These are phyloP conservation scores for Eristalis pertinax DNA, from an alignment of 2,888 invertebrate species.

Conservation along the genomic window DNA sequence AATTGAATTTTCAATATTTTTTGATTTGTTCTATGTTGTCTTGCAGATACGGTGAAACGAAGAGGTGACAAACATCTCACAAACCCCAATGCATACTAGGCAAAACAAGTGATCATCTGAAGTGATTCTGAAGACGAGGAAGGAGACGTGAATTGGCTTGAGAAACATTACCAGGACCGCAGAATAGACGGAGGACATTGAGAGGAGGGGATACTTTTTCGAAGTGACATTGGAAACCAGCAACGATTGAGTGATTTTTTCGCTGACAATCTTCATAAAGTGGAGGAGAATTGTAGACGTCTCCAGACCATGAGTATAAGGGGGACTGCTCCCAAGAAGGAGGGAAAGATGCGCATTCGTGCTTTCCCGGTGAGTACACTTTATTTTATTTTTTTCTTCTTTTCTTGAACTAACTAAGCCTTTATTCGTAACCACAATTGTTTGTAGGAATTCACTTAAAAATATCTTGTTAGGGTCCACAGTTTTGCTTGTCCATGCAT, in stretches of 20 bases:
- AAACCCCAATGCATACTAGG: slow-evolving; percentile 33
- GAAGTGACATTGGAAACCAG: slow-evolving; percentile 2
- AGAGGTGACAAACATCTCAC: background rate
- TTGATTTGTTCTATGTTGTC: slow-evolving; percentile 6
- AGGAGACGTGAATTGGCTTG: background rate
- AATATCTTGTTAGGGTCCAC: too few species aligned
- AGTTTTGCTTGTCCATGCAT: too few species aligned
- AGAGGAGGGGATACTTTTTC: slow-evolving; percentile 8
- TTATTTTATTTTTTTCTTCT: background rate
- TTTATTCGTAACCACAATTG: too few species aligned
- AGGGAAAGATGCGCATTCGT: slow-evolving; percentile 98
- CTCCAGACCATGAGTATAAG: slow-evolving; percentile 79
- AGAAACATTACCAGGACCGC: background rate
- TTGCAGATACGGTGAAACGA: slow-evolving; percentile 30
- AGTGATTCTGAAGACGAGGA: slow-evolving; percentile 1
- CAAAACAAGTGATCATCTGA: background rate
- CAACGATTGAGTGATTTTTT: slow-evolving; percentile 48
- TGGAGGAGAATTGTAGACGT: slow-evolving; percentile 79
- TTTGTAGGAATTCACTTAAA: background rate
- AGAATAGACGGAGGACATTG: slow-evolving; percentile 26
- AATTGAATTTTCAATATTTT: slow-evolving; percentile 12
- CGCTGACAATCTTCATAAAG: slow-evolving; percentile 74
- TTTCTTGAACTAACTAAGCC: too few species aligned
- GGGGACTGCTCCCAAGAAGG: slow-evolving; percentile 90
- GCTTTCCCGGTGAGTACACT: slow-evolving; percentile 95